A percentile compares a stretch with the other conserved stretches of the same genome.
phyloP scores from a whole-genome alignment of 1,140 invertebrate genomes.

The Heliconius himera region DNA sequence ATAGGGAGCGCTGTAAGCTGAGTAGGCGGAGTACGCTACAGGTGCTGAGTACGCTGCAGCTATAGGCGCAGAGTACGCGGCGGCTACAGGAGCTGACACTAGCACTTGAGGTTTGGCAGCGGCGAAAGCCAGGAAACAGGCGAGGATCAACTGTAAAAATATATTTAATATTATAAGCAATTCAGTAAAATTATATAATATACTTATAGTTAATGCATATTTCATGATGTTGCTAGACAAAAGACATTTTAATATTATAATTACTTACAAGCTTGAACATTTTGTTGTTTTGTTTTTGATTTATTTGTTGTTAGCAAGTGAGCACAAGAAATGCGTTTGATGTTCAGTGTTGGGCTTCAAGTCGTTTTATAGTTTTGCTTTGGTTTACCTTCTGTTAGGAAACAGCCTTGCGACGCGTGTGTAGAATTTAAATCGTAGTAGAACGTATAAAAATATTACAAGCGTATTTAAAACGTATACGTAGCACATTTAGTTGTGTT shows the following conservation, averaged over 20 bases:
- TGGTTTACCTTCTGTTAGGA: constrained; percentile 48
- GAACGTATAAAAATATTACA: too few species aligned
- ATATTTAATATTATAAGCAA: background rate
- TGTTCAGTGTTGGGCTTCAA: constrained; percentile 24
- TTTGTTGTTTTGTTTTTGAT: constrained; percentile 36
- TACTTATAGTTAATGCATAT: background rate
- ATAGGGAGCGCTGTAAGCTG: constrained; percentile 71
- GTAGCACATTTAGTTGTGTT: too few species aligned
- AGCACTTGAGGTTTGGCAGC: constrained; percentile 45
- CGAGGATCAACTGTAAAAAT: constrained; percentile 68
- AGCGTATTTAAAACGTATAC: too few species aligned
- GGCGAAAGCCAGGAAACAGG: constrained; percentile 55
- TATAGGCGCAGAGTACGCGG: constrained; percentile 68
- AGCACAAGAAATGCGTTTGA: constrained; percentile 43
- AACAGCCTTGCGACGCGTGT: constrained; percentile 22
- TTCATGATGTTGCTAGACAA: background rate
- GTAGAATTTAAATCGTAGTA: too few species aligned
- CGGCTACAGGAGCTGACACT: constrained; percentile 57
- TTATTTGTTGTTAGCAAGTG: constrained; percentile 36
- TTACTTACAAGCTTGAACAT: constrained; percentile 47
- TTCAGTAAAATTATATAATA: too few species aligned
- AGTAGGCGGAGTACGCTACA: constrained; percentile 52
- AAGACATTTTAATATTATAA: background rate
- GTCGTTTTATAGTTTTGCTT: constrained; percentile 44
- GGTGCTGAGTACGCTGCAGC: constrained; percentile 62